phyloP scores from a whole-genome alignment of 2,113 vertebrate species.

The Sphaerodactylus townsendi region DNA sequence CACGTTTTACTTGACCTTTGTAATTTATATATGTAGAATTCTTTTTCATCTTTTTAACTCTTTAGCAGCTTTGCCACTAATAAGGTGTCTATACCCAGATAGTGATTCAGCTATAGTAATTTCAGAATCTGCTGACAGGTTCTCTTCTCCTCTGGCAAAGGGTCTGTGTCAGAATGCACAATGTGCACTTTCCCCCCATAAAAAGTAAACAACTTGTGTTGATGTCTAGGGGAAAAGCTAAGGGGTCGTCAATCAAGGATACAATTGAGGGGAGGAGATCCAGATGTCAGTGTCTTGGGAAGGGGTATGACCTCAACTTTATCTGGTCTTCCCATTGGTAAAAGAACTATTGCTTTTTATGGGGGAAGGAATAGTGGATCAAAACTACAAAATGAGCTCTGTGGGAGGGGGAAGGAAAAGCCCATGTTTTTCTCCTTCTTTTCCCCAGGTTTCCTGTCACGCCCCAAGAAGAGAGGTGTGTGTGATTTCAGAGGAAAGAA shows the following conservation, averaged over 20 bases:
- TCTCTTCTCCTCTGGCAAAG: neutral
- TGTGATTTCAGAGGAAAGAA: neutral
- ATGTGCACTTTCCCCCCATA: neutral
- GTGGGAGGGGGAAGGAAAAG: neutral
- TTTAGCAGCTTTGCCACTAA: neutral
- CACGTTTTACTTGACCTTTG: conserved; percentile 3
- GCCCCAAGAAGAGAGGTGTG: neutral
- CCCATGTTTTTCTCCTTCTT: neutral
- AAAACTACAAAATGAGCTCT: neutral
- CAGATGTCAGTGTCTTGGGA: neutral
- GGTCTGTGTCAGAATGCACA: neutral
- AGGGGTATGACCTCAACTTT: neutral
- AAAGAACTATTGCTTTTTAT: neutral
- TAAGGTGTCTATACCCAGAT: neutral
- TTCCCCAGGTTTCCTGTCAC: neutral
- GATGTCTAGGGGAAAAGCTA: neutral
- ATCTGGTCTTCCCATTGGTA: neutral
- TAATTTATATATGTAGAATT: conserved; percentile 48
- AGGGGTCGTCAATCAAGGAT: neutral
- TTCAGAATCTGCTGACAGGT: neutral
- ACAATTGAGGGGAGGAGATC: neutral
- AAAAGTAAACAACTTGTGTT: neutral
- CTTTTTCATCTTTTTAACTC: conserved; percentile 41
- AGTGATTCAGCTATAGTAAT: neutral
- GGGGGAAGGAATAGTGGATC: neutral